Evolutionary conservation across 1,140 invertebrate species (phyloP).

Genomic region (Gryllus bimaculatus): DNA sequence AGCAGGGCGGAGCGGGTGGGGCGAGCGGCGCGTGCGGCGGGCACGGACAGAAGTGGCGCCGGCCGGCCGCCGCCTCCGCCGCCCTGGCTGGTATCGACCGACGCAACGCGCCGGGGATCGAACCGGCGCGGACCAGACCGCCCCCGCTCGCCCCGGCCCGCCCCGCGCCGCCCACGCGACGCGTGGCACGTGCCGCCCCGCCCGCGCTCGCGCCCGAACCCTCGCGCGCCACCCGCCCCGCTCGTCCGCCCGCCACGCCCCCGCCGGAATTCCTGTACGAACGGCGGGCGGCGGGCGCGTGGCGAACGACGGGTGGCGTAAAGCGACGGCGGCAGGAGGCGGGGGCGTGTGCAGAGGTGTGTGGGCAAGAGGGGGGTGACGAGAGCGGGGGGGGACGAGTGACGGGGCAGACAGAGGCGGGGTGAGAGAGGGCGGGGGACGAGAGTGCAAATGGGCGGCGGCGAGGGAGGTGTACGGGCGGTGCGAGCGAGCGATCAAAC

Average conservation of each 20-base stretch:
- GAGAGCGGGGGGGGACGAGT: too few species aligned
- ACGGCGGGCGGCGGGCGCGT: too few species aligned
- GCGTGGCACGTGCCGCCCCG: background rate
- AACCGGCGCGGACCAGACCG: background rate
- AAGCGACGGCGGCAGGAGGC: too few species aligned
- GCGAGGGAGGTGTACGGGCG: too few species aligned
- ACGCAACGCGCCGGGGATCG: conserved; percentile 1
- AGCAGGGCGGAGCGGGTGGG: too few species aligned
- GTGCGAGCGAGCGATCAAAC: too few species aligned
- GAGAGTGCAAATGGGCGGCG: background rate
- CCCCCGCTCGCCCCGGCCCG: too few species aligned
- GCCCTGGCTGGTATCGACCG: background rate
- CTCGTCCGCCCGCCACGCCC: too few species aligned
- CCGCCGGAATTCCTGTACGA: background rate
- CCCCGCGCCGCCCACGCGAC: background rate
- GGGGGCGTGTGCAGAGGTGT: background rate
- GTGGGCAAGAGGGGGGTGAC: background rate
- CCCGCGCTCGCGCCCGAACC: background rate
- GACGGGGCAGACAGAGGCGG: background rate
- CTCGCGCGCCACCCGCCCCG: background rate
- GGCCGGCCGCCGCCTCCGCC: too few species aligned
- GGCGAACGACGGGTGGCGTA: background rate
- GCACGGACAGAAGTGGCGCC: background rate
- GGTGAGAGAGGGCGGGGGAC: too few species aligned
- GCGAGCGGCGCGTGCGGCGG: background rate